Base-by-base conservation (phyloP, 1,140 invertebrate species). In the Latrodectus geometricus region DNA sequence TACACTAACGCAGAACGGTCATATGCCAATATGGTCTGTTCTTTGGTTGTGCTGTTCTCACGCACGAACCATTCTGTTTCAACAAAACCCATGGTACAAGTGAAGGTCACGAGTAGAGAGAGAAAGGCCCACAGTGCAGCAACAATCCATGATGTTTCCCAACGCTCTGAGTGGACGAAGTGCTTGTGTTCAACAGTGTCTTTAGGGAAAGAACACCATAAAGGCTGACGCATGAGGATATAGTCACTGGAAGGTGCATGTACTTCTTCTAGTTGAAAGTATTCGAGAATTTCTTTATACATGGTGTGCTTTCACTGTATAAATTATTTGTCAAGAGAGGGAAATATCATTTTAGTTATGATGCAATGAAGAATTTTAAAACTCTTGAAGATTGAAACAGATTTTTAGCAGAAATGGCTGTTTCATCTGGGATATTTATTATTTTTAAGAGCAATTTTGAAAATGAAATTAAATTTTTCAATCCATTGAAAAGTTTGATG, bases 51-150 rank as follows among this genome's bases (percentile, higher is more conserved):
- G 54, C 15, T 66, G 20, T 75, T 77, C 50, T 87, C 73, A 15
- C 86, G 61, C 7, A 87, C 86, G 50, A 87, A 70, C 78, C 86
- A 87, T 21, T 82, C 79, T 4, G 86, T 76, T 70, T 83, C 73
- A 0, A 83, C 73, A 21, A 83, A 87, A 7, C 78, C 79, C 4
- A 72, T 50, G 8, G 73, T 80, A 50, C 86, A 87, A 0, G 79
- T 82, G 56, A 87, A 20, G 12, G 86, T 74, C 17, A 87, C 86
- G 15, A 87, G 49, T 15, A 69, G 9, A 9, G 86, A 87, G 8
- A 87, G 61, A 11, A 76, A 21, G 15, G 74, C 61, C 86, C 86
- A 87, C 11, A 87, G 14, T 12, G 35, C 54, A 17, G 74, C 50
- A 15, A 87, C 86, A 4, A 73, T 65, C 79, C 78, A 82, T 0